Evolutionary conservation across 2,888 invertebrate species (phyloP), one percentile per base, ranked within the genome.

Genomic region (Tipula lateralis): DNA sequence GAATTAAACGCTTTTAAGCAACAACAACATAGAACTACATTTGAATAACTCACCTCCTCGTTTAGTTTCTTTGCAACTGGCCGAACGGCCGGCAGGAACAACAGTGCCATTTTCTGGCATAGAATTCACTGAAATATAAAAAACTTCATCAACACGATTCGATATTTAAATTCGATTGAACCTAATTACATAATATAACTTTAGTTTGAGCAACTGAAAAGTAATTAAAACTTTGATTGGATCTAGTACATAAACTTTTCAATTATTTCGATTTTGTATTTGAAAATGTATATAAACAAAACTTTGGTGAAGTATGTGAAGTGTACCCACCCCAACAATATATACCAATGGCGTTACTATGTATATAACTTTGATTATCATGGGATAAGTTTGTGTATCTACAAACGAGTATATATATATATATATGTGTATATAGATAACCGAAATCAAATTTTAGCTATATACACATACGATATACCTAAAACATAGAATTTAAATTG

Each of bases 11-110:
- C 19, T 24, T 66, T 24, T 66, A 66, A 66, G 66, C 66, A 66
- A 66, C 66, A 66, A 66, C 66, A 66, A 66, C 66, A 19, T 24
- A 19, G 24, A 66, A 66, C 66, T 66, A 66, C 66, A 24, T 9
- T 66, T 66, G 66, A 24, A 24, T 66, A 66, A 66, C 66, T 66
- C 66, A 66, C 66, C 66, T 66, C 66, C 66, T 24, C 66, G 66
- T 24, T 66, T 66, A 66, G 1, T 66, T 66, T 66, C 66, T 66
- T 66, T 66, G 66, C 19, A 66, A 66, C 66, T 66, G 6, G 66
- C 66, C 66, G 66, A 66, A 24, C 66, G 66, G 66, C 66, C 66
- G 66, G 66, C 66, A 19, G 66, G 66, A 66, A 66, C 66, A 24
- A 66, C 66, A 9, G 24, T 66, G 24, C 66, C 66, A 24, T 66